These are phyloP conservation scores for Limnephilus lunatus DNA, from an alignment of 2,888 invertebrate species.

Conservation along the genomic window DNA sequence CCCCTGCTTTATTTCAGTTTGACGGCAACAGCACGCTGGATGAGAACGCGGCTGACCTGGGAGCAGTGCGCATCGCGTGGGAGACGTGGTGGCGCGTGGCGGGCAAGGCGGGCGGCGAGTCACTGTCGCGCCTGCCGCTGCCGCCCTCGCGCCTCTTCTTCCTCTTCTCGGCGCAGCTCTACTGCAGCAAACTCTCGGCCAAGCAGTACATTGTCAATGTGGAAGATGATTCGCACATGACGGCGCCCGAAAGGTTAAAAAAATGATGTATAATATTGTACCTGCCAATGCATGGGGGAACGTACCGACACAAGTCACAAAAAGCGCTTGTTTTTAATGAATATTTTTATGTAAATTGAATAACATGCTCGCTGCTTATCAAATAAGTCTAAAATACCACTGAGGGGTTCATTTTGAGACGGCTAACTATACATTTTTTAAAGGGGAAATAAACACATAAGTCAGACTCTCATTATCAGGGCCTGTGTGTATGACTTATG, in stretches of 20 bases:
- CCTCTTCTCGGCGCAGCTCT: slow-evolving; percentile 75
- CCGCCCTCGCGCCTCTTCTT: slow-evolving; percentile 75
- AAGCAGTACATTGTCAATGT: slow-evolving; percentile 75
- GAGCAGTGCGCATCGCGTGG: slow-evolving; percentile 74
- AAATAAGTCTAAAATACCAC: too few relatives aligned
- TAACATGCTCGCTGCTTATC: too few relatives aligned
- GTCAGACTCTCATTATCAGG: too few relatives aligned
- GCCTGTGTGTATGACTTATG: too few relatives aligned
- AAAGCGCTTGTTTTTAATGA: too few relatives aligned
- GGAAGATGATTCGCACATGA: slow-evolving; percentile 76
- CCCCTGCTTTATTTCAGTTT: slow-evolving; percentile 69
- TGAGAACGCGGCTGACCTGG: slow-evolving; percentile 77
- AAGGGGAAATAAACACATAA: too few relatives aligned
- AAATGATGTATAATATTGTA: not conserved
- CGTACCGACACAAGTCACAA: too few relatives aligned
- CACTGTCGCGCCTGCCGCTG: slow-evolving; percentile 73
- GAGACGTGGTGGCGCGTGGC: slow-evolving; percentile 72
- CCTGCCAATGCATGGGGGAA: too few relatives aligned
- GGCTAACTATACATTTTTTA: too few relatives aligned
- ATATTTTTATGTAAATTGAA: too few relatives aligned
- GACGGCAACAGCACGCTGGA: slow-evolving; percentile 76
- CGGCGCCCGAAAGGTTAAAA: slow-evolving; percentile 74
- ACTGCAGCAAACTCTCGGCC: slow-evolving; percentile 75
- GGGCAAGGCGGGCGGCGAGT: slow-evolving; percentile 69
- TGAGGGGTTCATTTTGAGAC: too few relatives aligned